Conservation (phyloP, 1,140 invertebrate genomes). For the Drosophila auraria region DNA sequence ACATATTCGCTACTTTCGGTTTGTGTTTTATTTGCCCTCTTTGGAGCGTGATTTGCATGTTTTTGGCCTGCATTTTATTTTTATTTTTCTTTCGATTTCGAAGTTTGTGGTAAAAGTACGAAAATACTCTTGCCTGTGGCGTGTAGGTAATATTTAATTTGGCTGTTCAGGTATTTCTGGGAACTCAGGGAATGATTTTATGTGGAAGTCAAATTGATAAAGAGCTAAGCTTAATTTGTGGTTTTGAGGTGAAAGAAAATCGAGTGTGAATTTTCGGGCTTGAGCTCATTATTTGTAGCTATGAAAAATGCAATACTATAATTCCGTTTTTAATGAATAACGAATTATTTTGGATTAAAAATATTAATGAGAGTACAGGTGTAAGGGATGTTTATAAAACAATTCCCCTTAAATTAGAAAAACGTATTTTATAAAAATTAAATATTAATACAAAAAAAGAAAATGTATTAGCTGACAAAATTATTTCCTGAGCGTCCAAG, state of each 20-base stretch:
- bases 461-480: no score
- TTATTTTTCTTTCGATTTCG: slow-evolving; percentile 2
- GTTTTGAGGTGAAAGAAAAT: slow-evolving; percentile 4
- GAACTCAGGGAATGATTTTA: slow-evolving; percentile 34
- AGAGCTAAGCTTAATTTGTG: slow-evolving; percentile 5
- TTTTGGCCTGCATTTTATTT: slow-evolving; percentile 11
- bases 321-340: neutral
- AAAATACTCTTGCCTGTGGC: slow-evolving; percentile 22
- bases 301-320: neutral
- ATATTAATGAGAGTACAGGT: no score
- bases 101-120: slow-evolving; percentile 51
- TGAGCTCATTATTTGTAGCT: neutral
- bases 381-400: no score
- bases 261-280: neutral
- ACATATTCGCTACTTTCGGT: slow-evolving; percentile 29
- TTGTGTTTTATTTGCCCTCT: slow-evolving; percentile 8
- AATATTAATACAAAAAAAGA: no score
- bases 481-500: no score
- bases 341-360: no score
- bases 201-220: slow-evolving; percentile 11
- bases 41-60: slow-evolving; percentile 58
- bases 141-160: slow-evolving; percentile 41
- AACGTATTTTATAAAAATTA: no score
- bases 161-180: slow-evolving; percentile 13
- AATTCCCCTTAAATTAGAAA: no score